Percentiles rank a stretch among this genome's conserved stretches.
Conservation (phyloP, 2,888 invertebrate species). For the Aleiodes alternator region DNA sequence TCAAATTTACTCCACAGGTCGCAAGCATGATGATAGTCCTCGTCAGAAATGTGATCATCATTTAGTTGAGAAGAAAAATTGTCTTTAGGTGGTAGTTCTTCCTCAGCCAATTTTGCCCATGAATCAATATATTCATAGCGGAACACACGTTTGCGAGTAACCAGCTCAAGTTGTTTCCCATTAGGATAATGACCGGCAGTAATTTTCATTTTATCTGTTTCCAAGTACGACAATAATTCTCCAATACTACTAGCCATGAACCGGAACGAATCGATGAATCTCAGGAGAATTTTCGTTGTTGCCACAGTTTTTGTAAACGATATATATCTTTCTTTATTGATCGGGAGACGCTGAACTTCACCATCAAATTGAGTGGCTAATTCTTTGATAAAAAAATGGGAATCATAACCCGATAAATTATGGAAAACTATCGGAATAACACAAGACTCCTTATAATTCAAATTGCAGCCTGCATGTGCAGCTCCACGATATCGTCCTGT, state of each 20-base stretch:
- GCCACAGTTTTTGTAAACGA: not conserved
- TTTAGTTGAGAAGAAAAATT: no score
- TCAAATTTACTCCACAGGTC: conserved; percentile 32
- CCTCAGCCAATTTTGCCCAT: no score
- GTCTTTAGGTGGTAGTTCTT: no score
- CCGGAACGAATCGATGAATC: not conserved
- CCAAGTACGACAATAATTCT: not conserved
- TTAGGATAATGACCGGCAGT: not conserved
- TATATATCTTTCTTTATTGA: conserved; percentile 1
- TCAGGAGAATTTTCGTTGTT: not conserved
- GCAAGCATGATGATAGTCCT: conserved; percentile 33
- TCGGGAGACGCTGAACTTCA: not conserved
- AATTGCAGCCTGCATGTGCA: no score
- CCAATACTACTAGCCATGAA: conserved; percentile 3
- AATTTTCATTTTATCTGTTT: not conserved
- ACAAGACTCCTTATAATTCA: no score
- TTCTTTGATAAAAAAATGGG: no score
- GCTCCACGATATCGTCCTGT: not conserved
- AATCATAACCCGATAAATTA: not conserved
- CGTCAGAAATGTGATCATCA: conserved; percentile 47
- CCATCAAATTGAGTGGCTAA: not conserved
- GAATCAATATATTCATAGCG: no score
- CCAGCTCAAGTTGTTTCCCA: no score
- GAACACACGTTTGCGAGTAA: no score
- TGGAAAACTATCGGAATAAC: not conserved